These are phyloP conservation scores for Channa argus DNA, from an alignment of 2,113 vertebrate genomes.

Conservation along the genomic window DNA sequence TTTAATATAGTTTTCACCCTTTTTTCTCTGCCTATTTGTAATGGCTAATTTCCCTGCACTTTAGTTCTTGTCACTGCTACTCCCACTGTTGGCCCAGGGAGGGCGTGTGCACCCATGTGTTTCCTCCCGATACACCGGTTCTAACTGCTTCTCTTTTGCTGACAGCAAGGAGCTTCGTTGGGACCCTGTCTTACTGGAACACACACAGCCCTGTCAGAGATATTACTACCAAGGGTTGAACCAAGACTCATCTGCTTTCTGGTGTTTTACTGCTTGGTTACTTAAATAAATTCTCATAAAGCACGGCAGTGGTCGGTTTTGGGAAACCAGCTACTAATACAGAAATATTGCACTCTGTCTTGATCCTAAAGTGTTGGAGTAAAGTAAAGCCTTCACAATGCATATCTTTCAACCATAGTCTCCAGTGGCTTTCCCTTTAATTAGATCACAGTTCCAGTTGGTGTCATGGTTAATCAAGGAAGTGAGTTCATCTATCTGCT, in stretches of 20 bases:
- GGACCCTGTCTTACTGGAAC: not conserved
- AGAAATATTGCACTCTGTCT: not conserved
- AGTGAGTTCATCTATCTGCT: slow-evolving; percentile 29
- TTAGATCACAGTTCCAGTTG: slow-evolving; percentile 9
- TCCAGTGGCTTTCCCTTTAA: not conserved
- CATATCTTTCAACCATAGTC: not conserved
- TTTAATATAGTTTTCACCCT: not conserved
- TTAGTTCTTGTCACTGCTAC: not conserved
- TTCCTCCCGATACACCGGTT: not conserved
- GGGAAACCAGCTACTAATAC: not conserved
- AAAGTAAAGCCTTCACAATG: not conserved
- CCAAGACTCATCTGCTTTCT: not conserved
- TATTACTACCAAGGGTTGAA: not conserved
- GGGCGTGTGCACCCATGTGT: slow-evolving; percentile 8
- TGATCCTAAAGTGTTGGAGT: not conserved
- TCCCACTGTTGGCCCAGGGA: not conserved
- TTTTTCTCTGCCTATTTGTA: not conserved
- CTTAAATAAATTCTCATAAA: not conserved
- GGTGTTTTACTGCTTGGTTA: no score
- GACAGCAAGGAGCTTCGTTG: not conserved
- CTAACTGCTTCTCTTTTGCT: not conserved
- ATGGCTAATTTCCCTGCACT: slow-evolving; percentile 1
- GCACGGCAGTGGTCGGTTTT: not conserved
- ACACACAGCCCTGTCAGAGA: not conserved
- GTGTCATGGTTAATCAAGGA: slow-evolving; percentile 18